These are phyloP conservation scores for Montipora foliosa DNA, from an alignment of 64 coral and sea anemone genomes.

Conservation along the genomic window DNA sequence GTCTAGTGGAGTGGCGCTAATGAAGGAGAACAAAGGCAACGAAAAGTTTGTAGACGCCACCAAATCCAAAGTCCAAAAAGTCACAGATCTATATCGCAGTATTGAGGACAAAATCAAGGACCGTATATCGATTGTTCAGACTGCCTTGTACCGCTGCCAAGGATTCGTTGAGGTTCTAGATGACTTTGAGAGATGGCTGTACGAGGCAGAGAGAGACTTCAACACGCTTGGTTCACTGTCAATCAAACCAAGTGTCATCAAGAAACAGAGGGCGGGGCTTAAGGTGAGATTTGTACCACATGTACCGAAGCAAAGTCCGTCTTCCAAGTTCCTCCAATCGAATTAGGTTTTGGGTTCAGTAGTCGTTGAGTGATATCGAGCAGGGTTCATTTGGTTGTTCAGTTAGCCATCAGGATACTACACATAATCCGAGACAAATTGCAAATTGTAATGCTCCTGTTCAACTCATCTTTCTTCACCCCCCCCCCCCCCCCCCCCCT, in stretches of 20 bases:
- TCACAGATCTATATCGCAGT: conserved; percentile 67
- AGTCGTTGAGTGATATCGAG: too few relatives aligned
- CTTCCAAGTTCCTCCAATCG: too few relatives aligned
- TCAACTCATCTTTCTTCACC: too few relatives aligned
- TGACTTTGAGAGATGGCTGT: conserved; percentile 90
- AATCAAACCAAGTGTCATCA: conserved; percentile 89
- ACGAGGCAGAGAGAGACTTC: conserved; percentile 72
- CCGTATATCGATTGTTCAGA: conserved; percentile 76
- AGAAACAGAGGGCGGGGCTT: conserved; percentile 82
- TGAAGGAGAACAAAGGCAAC: conserved; percentile 76
- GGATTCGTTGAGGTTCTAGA: conserved; percentile 82
- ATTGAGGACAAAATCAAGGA: conserved; percentile 87
- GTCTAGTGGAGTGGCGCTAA: conserved; percentile 64
- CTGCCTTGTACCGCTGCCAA: conserved; percentile 84
- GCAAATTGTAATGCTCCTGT: too few relatives aligned
- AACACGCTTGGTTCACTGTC: conserved; percentile 78
- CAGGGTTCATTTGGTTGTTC: too few relatives aligned
- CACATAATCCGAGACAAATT: too few relatives aligned
- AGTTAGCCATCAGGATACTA: too few relatives aligned
- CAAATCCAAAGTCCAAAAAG: conserved; percentile 72
- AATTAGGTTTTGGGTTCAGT: too few relatives aligned
- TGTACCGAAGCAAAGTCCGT: neutral
- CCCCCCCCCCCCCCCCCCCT: too few relatives aligned
- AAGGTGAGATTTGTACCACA: conserved; percentile 35
- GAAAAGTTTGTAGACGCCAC: conserved; percentile 72